These are phyloP conservation scores for Arctia plantaginis DNA, from an alignment of 2,888 invertebrate genomes.

Conservation along the genomic window DNA sequence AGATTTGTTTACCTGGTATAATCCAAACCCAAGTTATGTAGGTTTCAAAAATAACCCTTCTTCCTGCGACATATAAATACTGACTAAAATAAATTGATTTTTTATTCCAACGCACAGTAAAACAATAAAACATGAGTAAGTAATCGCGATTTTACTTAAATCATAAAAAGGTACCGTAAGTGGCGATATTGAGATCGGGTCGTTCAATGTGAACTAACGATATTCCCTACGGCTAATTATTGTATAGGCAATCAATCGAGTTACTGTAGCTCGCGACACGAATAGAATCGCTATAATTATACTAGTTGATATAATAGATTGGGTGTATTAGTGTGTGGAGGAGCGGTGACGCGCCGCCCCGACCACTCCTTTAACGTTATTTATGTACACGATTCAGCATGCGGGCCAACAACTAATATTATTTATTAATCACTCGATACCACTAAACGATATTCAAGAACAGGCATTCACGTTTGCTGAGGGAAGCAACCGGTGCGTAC, in stretches of 20 bases:
- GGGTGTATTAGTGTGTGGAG: slow-evolving; percentile 38
- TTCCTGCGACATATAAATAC: slow-evolving; percentile 34
- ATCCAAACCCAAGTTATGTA: no score
- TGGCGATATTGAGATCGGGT: slow-evolving; percentile 44
- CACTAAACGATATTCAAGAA: slow-evolving; percentile 58
- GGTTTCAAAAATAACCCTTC: no score
- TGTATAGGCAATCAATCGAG: slow-evolving; percentile 72
- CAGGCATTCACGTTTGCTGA: slow-evolving; percentile 51
- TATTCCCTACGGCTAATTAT: slow-evolving; percentile 62
- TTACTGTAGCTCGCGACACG: slow-evolving; percentile 65
- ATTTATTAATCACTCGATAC: slow-evolving; percentile 68
- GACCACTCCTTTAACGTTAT: slow-evolving; percentile 61
- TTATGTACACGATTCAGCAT: slow-evolving; percentile 68
- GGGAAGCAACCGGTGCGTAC: slow-evolving; percentile 69
- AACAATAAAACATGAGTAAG: slow-evolving; percentile 45
- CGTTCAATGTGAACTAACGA: slow-evolving; percentile 45
- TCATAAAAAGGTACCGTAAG: slow-evolving; percentile 48
- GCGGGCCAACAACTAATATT: slow-evolving; percentile 65
- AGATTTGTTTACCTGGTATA: no score
- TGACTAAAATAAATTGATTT: slow-evolving; percentile 58
- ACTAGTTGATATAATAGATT: slow-evolving; percentile 56
- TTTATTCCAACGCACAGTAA: slow-evolving; percentile 57
- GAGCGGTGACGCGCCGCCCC: slow-evolving; percentile 26
- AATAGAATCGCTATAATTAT: slow-evolving; percentile 61
- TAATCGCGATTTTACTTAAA: slow-evolving; percentile 48